Percentiles rank a stretch among this genome's conserved stretches.
Conservation (phyloP, 2,888 invertebrate species). For the Drosophila buzzatii region DNA sequence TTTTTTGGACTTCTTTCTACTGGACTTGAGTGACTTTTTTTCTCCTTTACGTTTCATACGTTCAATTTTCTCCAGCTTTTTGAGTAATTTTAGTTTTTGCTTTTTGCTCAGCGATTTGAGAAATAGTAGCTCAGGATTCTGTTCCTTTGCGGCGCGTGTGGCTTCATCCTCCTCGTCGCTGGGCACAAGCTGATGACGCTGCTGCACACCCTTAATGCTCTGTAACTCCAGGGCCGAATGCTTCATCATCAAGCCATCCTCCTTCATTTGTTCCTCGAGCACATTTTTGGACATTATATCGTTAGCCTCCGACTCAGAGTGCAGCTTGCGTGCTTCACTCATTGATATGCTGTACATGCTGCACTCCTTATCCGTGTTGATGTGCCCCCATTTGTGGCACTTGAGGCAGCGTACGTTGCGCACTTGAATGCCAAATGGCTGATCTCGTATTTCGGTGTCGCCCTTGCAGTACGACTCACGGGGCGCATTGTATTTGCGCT, state of each 20-base stretch:
- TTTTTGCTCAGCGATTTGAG: constrained; percentile 93
- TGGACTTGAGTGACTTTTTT: constrained; percentile 38
- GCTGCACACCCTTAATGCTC: constrained; percentile 86
- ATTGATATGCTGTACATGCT: constrained; percentile 94
- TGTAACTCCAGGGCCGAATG: constrained; percentile 89
- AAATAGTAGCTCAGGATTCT: constrained; percentile 91
- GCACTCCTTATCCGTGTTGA: constrained; percentile 94
- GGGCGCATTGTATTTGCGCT: constrained; percentile 99
- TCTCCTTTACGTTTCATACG: constrained; percentile 76
- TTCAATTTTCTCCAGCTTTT: constrained; percentile 90
- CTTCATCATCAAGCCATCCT: constrained; percentile 95
- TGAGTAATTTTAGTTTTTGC: constrained; percentile 96
- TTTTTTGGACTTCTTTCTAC: constrained; percentile 59
- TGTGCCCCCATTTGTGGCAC: constrained; percentile 99
- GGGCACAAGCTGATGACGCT: constrained; percentile 87
- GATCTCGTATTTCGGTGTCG: constrained; percentile 98
- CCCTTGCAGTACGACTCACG: constrained; percentile 99
- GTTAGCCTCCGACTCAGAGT: constrained; percentile 88
- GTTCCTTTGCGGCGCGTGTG: constrained; percentile 36
- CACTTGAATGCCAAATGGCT: constrained; percentile 99
- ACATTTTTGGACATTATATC: constrained; percentile 88
- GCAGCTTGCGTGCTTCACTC: constrained; percentile 92
- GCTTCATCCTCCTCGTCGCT: constrained; percentile 85
- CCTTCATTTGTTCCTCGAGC: constrained; percentile 95
- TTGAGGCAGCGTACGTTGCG: constrained; percentile 99